Evolutionary conservation across 2,888 invertebrate genomes (phyloP), one percentile per base, ranked within the genome.

Genomic region (Drosophila anceps): DNA sequence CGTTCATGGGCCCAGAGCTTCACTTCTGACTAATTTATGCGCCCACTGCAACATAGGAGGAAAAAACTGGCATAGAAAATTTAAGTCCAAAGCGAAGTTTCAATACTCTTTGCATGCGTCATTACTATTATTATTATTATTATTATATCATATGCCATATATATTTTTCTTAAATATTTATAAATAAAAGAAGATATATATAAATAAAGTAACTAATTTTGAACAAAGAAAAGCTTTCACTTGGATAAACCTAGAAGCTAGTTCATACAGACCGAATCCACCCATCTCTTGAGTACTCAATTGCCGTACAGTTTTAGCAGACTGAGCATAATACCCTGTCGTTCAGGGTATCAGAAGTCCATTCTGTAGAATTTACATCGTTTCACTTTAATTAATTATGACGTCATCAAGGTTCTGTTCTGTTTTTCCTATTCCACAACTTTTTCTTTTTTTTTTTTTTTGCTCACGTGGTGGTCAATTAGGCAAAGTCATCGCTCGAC

Each of bases 21-120:
- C 68, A 62, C 66, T 50, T 31, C 51, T 41, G 62, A 69, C 80
- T 89, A 87, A 87, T 89, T 89, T 74, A 84, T 72, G 65, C 64
- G 69, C 46, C 64, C 82, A 86, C 55, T 82, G 87, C 87, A 87
- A 66, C 66, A 60, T n/a, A 54, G 68, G 53, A 44, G n/a, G 62
- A 50, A 74, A 65, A 35, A 64, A 35, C 18, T 4, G 44, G 13
- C 10, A 10, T 5, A 46, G 12, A 27, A 8, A 13, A 27, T 29
- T 9, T 1, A 20, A 8, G 10, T 10, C 4, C 6, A n/a, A 15
- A 31, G 13, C 31, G 48, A 43, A 33, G 8, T 9, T 9, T 41
- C 12, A 35, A 75, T 76, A 60, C 76, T 1, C 76, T 77, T 15
- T 29, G 29, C 6, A n/a, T 9, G 5, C 15, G 15, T 1, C 2